Percentiles rank a stretch among this genome's conserved stretches.
phyloP scores from a whole-genome alignment of 1,140 invertebrate species.

The Conus ventricosus region DNA sequence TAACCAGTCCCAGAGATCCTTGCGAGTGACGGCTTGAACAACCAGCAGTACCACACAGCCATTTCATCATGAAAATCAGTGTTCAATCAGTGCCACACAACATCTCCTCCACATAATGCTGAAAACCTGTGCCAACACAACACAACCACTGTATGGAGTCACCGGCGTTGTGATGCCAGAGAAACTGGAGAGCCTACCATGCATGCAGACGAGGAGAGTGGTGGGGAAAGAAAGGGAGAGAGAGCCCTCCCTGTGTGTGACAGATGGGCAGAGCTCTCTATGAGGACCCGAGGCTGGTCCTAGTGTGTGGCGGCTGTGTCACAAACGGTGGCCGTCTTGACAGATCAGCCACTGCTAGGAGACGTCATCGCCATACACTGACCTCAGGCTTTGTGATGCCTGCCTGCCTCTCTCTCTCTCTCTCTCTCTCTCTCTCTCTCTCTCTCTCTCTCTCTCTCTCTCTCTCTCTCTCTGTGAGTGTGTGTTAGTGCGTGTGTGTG shows the following conservation, averaged over 20 bases:
- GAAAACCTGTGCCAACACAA: too few species aligned
- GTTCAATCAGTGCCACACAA: too few species aligned
- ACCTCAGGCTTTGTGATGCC: background rate
- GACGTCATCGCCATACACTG: slow-evolving; percentile 8
- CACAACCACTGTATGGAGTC: background rate
- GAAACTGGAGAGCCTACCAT: background rate
- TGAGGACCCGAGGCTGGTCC: background rate
- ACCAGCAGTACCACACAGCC: too few species aligned
- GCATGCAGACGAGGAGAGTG: background rate
- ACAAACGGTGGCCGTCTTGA: slow-evolving; percentile 16
- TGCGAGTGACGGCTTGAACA: too few species aligned
- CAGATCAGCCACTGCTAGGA: slow-evolving; percentile 13
- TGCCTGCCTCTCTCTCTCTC: background rate
- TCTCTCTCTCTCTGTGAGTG: background rate
- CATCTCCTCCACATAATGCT: too few species aligned
- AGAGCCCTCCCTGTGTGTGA: background rate
- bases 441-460: slow-evolving; percentile 12
- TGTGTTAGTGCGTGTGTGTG: too few species aligned
- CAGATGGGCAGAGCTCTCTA: background rate
- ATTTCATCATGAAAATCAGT: too few species aligned
- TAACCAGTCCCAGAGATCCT: too few species aligned
- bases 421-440: slow-evolving; percentile 9
- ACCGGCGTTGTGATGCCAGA: background rate
- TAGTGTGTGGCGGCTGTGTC: background rate
- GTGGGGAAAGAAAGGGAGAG: background rate